These are phyloP conservation scores for Melanotaenia boesemani DNA, from an alignment of 2,797 vertebrate genomes.

Conservation along the genomic window DNA sequence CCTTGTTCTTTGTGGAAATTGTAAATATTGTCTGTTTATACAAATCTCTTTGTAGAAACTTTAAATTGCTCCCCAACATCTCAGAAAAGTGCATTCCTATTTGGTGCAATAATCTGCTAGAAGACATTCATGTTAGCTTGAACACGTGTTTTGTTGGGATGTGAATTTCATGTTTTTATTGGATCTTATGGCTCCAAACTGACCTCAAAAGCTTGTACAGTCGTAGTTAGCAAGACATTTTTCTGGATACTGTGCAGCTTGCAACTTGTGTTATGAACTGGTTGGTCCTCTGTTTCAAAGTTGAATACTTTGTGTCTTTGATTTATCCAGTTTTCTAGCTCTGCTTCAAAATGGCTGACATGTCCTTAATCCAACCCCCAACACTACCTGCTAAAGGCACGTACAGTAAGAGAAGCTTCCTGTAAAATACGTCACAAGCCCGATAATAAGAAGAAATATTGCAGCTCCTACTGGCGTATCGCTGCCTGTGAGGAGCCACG, in stretches of 20 bases:
- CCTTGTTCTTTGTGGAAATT: neutral
- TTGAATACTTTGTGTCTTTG: slow-evolving; percentile 16
- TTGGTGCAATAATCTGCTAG: slow-evolving; percentile 62
- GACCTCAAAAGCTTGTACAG: slow-evolving; percentile 12
- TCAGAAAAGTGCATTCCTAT: slow-evolving; percentile 67
- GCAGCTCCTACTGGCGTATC: slow-evolving; percentile 31
- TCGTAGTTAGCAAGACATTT: neutral
- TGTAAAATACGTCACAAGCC: slow-evolving; percentile 41
- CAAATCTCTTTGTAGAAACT: neutral
- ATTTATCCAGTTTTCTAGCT: slow-evolving; percentile 48
- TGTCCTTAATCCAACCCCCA: slow-evolving; percentile 24
- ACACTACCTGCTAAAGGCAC: slow-evolving; percentile 78
- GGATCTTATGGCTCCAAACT: neutral
- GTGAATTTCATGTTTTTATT: slow-evolving; percentile 8
- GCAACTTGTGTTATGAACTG: slow-evolving; percentile 29
- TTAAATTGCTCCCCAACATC: slow-evolving; percentile 14
- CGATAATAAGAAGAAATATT: slow-evolving; percentile 44
- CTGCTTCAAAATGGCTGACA: slow-evolving; percentile 52
- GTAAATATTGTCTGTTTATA: slow-evolving; percentile 21
- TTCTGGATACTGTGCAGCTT: slow-evolving; percentile 4
- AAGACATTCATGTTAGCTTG: slow-evolving; percentile 57
- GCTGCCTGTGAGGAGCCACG: slow-evolving; percentile 16
- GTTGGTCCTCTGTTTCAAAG: slow-evolving; percentile 50
- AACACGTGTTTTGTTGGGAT: slow-evolving; percentile 33
- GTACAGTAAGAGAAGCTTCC: slow-evolving; percentile 61